phyloP scores from a whole-genome alignment of 1,140 invertebrate species.

The Camponotus vicinus region DNA sequence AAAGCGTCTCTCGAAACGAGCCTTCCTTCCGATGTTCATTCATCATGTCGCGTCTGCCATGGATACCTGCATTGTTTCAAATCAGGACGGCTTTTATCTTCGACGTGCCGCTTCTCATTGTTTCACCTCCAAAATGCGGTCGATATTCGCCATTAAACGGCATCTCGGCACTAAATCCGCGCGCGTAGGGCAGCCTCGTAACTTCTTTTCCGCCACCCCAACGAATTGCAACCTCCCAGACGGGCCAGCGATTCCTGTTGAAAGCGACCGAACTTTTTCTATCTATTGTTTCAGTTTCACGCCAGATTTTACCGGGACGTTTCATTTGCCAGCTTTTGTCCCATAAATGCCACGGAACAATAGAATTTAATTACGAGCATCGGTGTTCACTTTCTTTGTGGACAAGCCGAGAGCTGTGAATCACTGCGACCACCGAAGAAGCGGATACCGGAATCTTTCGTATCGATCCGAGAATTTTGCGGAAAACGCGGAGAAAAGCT shows the following conservation, averaged over 20 bases:
- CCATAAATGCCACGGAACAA: constrained; percentile 69
- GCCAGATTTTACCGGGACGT: constrained; percentile 67
- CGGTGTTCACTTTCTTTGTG: constrained; percentile 19
- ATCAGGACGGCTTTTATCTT: constrained; percentile 47
- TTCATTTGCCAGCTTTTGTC: constrained; percentile 64
- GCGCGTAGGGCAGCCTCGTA: constrained; percentile 57
- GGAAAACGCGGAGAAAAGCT: not conserved
- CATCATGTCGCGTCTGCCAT: constrained; percentile 57
- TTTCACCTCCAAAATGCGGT: constrained; percentile 37
- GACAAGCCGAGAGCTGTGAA: constrained; percentile 27
- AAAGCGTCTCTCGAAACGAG: constrained; percentile 52
- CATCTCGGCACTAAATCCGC: constrained; percentile 60
- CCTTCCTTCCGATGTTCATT: constrained; percentile 51
- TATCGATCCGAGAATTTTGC: constrained; percentile 1
- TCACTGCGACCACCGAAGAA: constrained; percentile 51
- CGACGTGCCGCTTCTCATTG: constrained; percentile 52
- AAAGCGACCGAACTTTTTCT: constrained; percentile 71
- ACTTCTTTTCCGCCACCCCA: constrained; percentile 60
- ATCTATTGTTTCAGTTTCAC: constrained; percentile 79
- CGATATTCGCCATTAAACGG: constrained; percentile 65
- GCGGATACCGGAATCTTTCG: not conserved
- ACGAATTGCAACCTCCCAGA: constrained; percentile 64
- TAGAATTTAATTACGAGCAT: constrained; percentile 68
- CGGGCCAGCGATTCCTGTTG: constrained; percentile 13
- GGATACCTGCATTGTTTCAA: constrained; percentile 77